phyloP scores from a whole-genome alignment of 1,140 invertebrate genomes.

The Rhopalosiphum maidis region DNA sequence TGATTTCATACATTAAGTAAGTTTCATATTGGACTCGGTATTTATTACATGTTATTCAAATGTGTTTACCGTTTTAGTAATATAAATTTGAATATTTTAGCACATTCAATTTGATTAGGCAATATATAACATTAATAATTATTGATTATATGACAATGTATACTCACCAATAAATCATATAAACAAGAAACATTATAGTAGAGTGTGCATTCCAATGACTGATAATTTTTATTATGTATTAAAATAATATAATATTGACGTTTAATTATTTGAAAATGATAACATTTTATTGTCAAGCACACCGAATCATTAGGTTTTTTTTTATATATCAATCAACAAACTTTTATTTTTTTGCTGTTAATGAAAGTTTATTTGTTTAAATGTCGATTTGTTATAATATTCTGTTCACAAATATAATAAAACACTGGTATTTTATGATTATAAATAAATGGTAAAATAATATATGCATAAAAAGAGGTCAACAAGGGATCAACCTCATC shows the following conservation, averaged over 20 bases:
- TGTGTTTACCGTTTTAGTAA: neutral
- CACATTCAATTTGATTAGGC: neutral
- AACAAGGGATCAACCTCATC: neutral
- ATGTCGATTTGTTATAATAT: neutral
- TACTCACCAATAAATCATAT: neutral
- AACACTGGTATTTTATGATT: neutral
- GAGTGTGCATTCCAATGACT: neutral
- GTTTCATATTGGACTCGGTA: neutral
- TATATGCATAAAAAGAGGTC: neutral
- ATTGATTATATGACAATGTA: conserved; percentile 3
- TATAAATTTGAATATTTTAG: conserved; percentile 8
- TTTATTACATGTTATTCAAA: neutral
- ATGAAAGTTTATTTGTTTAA: neutral
- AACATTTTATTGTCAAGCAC: neutral
- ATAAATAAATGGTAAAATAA: neutral
- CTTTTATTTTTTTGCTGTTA: neutral
- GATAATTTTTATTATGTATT: conserved; percentile 7
- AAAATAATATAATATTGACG: conserved; percentile 10
- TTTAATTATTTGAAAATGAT: neutral
- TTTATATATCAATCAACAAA: neutral
- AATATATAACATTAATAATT: conserved; percentile 20
- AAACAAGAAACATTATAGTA: neutral
- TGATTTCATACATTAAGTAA: neutral
- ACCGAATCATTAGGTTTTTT: neutral
- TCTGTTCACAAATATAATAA: neutral